Base-by-base conservation (phyloP, 2,888 invertebrate species). In the Elegia similella region DNA sequence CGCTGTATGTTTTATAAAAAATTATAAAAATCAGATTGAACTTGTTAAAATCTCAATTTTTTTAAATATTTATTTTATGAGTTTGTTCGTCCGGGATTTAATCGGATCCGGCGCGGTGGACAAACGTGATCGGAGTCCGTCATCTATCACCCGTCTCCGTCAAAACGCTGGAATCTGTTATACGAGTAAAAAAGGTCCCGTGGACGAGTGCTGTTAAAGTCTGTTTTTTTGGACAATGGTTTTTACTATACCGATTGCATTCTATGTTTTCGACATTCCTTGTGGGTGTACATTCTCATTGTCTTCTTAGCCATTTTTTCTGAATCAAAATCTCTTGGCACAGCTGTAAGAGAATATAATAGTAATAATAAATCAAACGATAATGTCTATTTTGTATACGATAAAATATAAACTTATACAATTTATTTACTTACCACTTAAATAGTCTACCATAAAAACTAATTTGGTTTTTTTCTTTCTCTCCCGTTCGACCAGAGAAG, bases 261-360 rank as follows among this genome's bases (percentile, higher is more conserved):
- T 10, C 82, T 76, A 73, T 84, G 84, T 55, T 69, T 72, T 56
- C 76, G 73, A 64, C 88, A 88, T 52, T 87, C 86, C 63, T 74
- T 81, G 58, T 87, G 85, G 0, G 83, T 83, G 56, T 75, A 88
- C 56, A 89, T 57, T 67, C 75, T 83, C 2, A 88, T 56, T 1
- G 88, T 79, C 62, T 82, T 88, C 62, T 88, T 88, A 3, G 78
- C 89, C 78, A 88, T 79, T 70, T 74, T 79, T 64, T 88, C 88
- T 2, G 73, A 65, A 60, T 86, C 82, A 16, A 88, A 86, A 60
- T 88, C 86, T 64, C 73, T 76, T 12, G 89, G 89, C 0, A 87
- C 87, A 56, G 70, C 88, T 88, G 65, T 34, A 58, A 55, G 61
- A 60, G 57, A 55, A 52, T 52, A 55, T 6, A 13, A 13, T 47